These are phyloP conservation scores for Orchestes rusci DNA, from an alignment of 2,888 invertebrate genomes.

Conservation along the genomic window DNA sequence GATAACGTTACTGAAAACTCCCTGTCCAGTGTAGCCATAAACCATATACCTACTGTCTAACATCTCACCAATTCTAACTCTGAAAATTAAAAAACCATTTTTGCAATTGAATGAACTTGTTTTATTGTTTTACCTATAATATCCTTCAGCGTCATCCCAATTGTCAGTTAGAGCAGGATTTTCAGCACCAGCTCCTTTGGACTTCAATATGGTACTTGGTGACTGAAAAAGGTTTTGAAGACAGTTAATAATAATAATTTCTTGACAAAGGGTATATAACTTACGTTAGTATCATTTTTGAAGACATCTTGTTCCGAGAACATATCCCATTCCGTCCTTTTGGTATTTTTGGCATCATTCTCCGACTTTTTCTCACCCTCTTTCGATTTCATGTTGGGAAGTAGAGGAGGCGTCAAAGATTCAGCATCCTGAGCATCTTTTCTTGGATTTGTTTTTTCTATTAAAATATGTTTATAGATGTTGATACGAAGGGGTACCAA, in stretches of 20 bases:
- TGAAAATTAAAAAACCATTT: slow-evolving; percentile 5
- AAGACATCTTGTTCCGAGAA: slow-evolving; percentile 89
- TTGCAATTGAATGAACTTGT: slow-evolving; percentile 1
- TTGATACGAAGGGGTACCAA: too few relatives aligned
- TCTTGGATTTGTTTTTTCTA: slow-evolving; percentile 3
- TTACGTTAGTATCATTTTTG: slow-evolving; percentile 40
- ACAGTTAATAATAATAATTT: slow-evolving; percentile 1
- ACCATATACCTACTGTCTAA: slow-evolving; percentile 62
- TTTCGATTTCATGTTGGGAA: slow-evolving; percentile 41
- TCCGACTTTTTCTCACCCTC: slow-evolving; percentile 34
- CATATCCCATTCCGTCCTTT: slow-evolving; percentile 77
- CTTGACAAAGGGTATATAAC: too few relatives aligned
- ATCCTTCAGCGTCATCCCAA: slow-evolving; percentile 99
- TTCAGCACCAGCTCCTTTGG: slow-evolving; percentile 56
- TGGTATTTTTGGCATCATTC: slow-evolving; percentile 39
- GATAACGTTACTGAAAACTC: slow-evolving; percentile 96
- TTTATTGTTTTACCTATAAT: slow-evolving; percentile 65
- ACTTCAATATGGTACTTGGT: slow-evolving; percentile 48
- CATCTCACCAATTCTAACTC: slow-evolving; percentile 39
- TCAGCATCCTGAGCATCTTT: slow-evolving; percentile 26
- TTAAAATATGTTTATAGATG: neutral
- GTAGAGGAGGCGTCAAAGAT: slow-evolving; percentile 42
- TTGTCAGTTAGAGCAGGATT: slow-evolving; percentile 94
- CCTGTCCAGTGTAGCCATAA: slow-evolving; percentile 97
- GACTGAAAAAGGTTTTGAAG: slow-evolving; percentile 48